These are phyloP conservation scores for Drosophila rhopaloa DNA, from an alignment of 1,140 invertebrate genomes.

Conservation along the genomic window DNA sequence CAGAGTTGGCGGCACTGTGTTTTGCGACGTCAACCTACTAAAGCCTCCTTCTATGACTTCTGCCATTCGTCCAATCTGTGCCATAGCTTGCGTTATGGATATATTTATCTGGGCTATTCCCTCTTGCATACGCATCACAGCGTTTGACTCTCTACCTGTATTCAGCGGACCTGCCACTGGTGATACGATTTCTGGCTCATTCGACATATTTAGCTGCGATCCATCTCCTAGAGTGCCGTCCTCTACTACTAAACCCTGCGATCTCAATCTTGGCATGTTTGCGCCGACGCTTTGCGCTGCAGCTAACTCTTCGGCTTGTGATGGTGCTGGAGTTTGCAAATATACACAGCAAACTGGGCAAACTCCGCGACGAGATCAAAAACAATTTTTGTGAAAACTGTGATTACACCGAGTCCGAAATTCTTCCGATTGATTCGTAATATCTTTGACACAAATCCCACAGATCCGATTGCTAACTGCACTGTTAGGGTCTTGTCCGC, in stretches of 20 bases:
- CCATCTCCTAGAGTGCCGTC: not conserved
- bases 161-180: not conserved
- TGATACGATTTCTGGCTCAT: no score
- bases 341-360: not conserved
- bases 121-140: constrained; percentile 2
- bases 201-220: no score
- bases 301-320: not conserved
- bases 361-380: not conserved
- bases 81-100: not conserved
- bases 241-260: not conserved
- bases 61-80: not conserved
- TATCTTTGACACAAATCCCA: no score
- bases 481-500: no score
- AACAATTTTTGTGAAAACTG: no score
- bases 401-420: no score
- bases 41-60: constrained; percentile 1
- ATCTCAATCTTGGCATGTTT: not conserved
- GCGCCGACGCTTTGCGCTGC: not conserved
- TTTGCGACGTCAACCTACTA: not conserved
- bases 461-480: no score
- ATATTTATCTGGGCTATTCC: constrained; percentile 1
- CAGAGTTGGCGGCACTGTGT: not conserved
- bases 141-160: not conserved
- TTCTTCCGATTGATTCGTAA: no score
- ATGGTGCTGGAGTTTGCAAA: not conserved